Base-by-base conservation (phyloP, 2,888 invertebrate species). In the Cryptophagus acutangulus region DNA sequence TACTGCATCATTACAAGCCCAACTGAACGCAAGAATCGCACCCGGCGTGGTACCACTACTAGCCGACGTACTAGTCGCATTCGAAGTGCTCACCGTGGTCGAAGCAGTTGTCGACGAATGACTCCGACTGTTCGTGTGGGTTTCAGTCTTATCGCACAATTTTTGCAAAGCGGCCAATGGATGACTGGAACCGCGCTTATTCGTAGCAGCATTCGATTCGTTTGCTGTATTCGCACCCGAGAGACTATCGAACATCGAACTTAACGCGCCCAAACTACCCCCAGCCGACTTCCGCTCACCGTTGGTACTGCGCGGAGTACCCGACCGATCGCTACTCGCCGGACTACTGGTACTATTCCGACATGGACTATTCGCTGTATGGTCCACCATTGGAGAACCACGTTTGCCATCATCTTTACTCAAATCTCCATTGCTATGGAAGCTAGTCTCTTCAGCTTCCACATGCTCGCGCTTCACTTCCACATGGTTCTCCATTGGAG, bases 81-180 rank as follows among this genome's bases (percentile, higher is more conserved):
- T 43, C 38, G 52, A 49, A 25, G 67, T 60, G 40, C 63, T 69
- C 38, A 52, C 67, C 17, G 66, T 55, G 40, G 62, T 66, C n/a
- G 67, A 60, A 10, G 69, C 65, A 3, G 72, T 61, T 9, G 67
- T 60, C 51, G 57, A 51, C 38, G 52, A 53, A 40, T 57, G 61
- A 36, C 51, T 52, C 47, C 71, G 68, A 42, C 69, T 66, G 49
- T 72, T 73, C 20, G 77, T 73, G 50, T 81, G 81, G 12, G 79
- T 87, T 71, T 93, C 93, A 52, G 93, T 91, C 72, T 92, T 94
- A 69, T 95, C 94, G 72, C 95, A 92, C 16, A 96, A 79, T 69
- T 94, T 94, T 66, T 96, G 95, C 39, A 96, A 72, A 1, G 94
- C 94, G 13, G 94, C 93, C 55, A 96, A 70, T 3, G 96, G 96